These are phyloP conservation scores for Grammomys dolichurus DNA, from an alignment of 2,113 vertebrate genomes.

Conservation along the genomic window DNA sequence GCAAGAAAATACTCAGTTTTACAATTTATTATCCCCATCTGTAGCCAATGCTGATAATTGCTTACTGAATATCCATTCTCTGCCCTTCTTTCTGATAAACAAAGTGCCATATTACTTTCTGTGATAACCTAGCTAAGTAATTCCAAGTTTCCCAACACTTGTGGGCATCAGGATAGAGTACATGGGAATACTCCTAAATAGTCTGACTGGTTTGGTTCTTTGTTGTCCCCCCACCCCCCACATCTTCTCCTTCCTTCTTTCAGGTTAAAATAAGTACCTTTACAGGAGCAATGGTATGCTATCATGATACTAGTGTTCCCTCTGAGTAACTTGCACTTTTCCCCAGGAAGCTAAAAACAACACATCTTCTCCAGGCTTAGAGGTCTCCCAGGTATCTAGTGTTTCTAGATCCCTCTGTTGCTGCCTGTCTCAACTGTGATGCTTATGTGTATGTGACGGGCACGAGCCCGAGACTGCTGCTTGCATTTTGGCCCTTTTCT, in stretches of 20 bases:
- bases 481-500: neutral
- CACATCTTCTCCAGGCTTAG: neutral
- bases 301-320: neutral
- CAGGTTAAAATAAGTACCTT: neutral
- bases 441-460: neutral
- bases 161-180: neutral
- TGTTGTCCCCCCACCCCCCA: no score
- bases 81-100: slow-evolving; percentile 41
- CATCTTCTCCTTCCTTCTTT: neutral
- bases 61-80: slow-evolving; percentile 22
- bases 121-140: slow-evolving; percentile 27
- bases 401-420: slow-evolving; percentile 4
- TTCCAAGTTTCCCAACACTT: slow-evolving; percentile 54
- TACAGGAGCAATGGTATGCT: neutral
- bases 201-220: neutral
- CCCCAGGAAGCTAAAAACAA: neutral
- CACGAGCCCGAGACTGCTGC: neutral
- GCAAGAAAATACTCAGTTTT: slow-evolving; percentile 65
- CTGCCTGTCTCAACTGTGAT: neutral
- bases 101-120: slow-evolving; percentile 58
- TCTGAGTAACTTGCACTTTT: slow-evolving; percentile 1
- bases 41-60: slow-evolving; percentile 42
- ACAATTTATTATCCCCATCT: slow-evolving; percentile 61
- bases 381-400: neutral
- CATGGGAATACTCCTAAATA: neutral